phyloP scores from a whole-genome alignment of 2,113 vertebrate species.

The Agapornis roseicollis region DNA sequence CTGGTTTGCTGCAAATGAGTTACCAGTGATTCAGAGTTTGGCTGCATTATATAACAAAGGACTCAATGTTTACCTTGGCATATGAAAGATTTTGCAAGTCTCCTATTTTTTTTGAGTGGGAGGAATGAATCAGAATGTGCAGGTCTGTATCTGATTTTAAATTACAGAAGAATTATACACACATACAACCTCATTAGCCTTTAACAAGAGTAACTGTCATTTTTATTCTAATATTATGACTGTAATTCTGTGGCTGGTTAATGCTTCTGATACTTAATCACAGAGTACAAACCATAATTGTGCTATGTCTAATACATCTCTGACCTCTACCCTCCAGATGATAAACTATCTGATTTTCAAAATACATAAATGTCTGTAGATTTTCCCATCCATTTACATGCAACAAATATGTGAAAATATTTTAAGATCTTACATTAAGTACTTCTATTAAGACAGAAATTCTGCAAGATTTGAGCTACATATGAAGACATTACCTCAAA shows the following conservation, averaged over 20 bases:
- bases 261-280: conserved; percentile 53
- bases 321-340: conserved; percentile 7
- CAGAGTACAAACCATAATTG: conserved; percentile 30
- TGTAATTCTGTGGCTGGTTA: not conserved
- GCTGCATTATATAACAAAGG: not conserved
- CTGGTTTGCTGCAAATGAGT: not conserved
- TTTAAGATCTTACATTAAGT: not conserved
- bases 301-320: not conserved
- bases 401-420: not conserved
- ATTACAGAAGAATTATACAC: not conserved
- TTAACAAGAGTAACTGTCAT: conserved; percentile 59
- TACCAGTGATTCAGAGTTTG: not conserved
- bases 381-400: not conserved
- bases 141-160: not conserved
- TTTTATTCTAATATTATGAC: conserved; percentile 54
- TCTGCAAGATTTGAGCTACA: not conserved
- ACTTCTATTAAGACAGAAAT: not conserved
- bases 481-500: not conserved
- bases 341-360: not conserved
- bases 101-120: not conserved
- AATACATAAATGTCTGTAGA: not conserved
- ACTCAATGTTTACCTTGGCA: not conserved
- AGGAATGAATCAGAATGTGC: not conserved
- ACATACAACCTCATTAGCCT: conserved; percentile 37
- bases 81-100: not conserved